These are phyloP conservation scores for Ibycter americanus DNA, from an alignment of 2,797 vertebrate species.

Conservation along the genomic window DNA sequence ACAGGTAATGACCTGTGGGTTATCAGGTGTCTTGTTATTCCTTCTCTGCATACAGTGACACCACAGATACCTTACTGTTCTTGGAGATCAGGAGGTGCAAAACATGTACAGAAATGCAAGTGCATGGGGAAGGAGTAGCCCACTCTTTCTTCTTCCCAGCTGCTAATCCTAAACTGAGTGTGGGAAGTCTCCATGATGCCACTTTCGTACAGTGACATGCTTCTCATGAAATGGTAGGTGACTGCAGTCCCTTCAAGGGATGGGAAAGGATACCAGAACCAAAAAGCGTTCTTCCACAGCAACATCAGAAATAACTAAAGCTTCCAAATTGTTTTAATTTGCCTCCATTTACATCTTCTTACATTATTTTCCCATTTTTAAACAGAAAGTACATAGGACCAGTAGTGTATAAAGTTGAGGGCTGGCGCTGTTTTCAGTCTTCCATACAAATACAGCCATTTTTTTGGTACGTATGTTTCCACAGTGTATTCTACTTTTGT, in stretches of 20 bases:
- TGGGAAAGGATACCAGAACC: background rate
- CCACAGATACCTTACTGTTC: background rate
- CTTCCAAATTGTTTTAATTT: background rate
- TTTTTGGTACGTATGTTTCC: background rate
- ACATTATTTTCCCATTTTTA: background rate
- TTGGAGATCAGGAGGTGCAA: background rate
- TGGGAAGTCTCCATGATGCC: background rate
- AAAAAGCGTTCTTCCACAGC: rapidly evolving
- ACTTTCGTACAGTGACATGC: background rate
- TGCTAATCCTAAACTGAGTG: background rate
- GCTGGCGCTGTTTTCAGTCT: background rate
- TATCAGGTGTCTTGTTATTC: background rate
- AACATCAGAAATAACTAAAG: background rate
- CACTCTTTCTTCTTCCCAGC: background rate
- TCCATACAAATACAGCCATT: background rate
- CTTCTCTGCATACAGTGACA: background rate
- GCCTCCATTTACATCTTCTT: background rate
- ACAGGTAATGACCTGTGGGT: background rate
- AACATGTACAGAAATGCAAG: background rate
- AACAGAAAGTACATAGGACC: background rate
- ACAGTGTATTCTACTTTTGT: background rate
- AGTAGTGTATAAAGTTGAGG: background rate
- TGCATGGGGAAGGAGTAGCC: background rate
- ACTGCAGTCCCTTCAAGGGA: background rate
- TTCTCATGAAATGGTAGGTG: background rate